A percentile compares a stretch with the other conserved stretches of the same genome.
Evolutionary conservation across 2,113 vertebrate genomes (phyloP).

Genomic region (Vombatus ursinus): DNA sequence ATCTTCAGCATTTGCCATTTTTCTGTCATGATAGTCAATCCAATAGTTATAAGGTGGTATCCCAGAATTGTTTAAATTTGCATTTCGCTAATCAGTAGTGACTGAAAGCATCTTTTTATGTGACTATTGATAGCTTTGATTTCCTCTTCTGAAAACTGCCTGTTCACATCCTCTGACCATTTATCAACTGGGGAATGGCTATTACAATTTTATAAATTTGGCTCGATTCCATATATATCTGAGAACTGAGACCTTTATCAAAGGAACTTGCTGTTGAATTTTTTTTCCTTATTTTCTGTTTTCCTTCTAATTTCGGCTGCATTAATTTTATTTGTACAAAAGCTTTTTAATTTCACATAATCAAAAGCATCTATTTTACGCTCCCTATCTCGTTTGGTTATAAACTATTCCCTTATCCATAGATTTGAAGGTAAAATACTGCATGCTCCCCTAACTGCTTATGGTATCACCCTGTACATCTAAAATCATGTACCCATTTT

Average conservation of each 20-base stretch:
- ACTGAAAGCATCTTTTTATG: background rate
- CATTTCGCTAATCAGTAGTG: background rate
- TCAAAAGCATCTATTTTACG: background rate
- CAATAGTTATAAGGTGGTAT: background rate
- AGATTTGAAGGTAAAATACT: background rate
- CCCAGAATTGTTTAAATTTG: background rate
- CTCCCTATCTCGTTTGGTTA: background rate
- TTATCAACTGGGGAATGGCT: background rate
- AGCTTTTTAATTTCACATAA: background rate
- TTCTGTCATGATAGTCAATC: background rate
- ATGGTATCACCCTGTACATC: background rate
- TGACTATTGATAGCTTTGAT: background rate
- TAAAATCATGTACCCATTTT: background rate
- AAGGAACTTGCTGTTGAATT: background rate
- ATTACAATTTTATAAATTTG: background rate
- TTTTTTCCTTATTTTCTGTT: background rate
- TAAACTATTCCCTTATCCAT: background rate
- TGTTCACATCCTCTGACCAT: background rate
- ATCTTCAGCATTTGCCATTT: background rate
- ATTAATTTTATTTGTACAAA: background rate
- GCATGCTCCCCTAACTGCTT: background rate
- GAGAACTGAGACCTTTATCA: background rate
- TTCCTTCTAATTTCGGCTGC: background rate
- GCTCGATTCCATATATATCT: background rate
- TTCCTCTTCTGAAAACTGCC: background rate